Conservation (phyloP, 2,797 vertebrate genomes). For the Podarcis lilfordi region DNA sequence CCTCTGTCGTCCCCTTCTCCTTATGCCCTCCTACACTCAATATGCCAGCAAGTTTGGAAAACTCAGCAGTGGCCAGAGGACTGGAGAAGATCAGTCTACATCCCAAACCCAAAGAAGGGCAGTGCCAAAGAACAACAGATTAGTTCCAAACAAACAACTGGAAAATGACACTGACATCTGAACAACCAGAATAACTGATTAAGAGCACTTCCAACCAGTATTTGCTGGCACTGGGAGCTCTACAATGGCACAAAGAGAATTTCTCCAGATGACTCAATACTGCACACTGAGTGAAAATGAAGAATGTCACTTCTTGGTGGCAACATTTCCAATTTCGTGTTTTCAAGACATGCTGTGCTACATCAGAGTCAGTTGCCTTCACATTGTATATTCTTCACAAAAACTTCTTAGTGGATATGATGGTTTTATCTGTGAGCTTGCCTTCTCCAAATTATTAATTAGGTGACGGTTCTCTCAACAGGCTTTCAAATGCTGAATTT, state of each 20-base stretch:
- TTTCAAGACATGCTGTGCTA: neutral
- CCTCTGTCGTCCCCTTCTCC: no score
- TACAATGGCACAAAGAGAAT: neutral
- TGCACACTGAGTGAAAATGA: neutral
- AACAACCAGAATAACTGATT: neutral
- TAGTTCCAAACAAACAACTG: neutral
- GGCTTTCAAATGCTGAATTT: neutral
- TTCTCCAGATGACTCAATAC: neutral
- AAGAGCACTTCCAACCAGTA: neutral
- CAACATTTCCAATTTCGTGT: neutral
- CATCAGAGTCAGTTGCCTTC: neutral
- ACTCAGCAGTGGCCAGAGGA: no score
- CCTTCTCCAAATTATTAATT: neutral
- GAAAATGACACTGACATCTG: neutral
- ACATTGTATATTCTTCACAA: neutral
- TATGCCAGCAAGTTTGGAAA: no score
- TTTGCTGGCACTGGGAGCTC: neutral
- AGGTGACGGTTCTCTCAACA: neutral
- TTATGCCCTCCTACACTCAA: no score
- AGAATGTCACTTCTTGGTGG: neutral
- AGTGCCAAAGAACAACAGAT: no score
- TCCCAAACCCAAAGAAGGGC: no score
- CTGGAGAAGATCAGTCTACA: no score
- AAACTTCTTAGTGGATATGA: neutral
- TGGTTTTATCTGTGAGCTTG: neutral